A percentile compares a stretch with the other conserved stretches of the same genome.
Evolutionary conservation across 2,797 vertebrate genomes (phyloP).

Genomic region (Sebastolobus alascanus): DNA sequence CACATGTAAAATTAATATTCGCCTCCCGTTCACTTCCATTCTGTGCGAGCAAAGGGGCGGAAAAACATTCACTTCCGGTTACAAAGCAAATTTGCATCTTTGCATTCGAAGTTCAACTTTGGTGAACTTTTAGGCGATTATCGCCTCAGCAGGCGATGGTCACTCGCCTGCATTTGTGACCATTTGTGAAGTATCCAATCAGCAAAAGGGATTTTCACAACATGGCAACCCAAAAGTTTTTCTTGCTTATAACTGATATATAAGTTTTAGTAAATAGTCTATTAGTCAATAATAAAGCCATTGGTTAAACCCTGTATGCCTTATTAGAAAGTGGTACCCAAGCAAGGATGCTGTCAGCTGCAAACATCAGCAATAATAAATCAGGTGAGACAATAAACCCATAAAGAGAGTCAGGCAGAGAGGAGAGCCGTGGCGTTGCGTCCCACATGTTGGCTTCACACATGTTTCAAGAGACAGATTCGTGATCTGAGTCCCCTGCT

Average conservation of each 20-base stretch:
- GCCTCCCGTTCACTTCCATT: too few species aligned
- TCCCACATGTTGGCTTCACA: not conserved
- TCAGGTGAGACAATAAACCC: not conserved
- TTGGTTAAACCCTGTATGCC: not conserved
- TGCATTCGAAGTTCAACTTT: too few species aligned
- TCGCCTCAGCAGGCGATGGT: too few species aligned
- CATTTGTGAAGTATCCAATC: not conserved
- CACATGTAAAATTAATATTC: too few species aligned
- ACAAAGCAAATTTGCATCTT: too few species aligned
- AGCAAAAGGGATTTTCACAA: not conserved
- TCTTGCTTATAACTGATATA: not conserved
- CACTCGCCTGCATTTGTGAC: too few species aligned
- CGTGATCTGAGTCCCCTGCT: constrained; percentile 2
- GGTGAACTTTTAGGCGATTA: too few species aligned
- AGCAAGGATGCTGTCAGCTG: not conserved
- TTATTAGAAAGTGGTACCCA: not conserved
- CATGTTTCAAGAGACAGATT: not conserved
- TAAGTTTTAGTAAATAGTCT: too few species aligned
- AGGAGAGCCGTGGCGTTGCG: not conserved
- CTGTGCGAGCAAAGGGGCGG: too few species aligned
- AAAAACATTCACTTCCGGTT: too few species aligned
- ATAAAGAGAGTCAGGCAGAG: not conserved
- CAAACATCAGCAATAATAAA: constrained; percentile 8
- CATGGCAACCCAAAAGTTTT: not conserved
- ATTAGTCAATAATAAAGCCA: not conserved